Percentiles rank a stretch among this genome's conserved stretches.
Evolutionary conservation across 2,888 invertebrate species (phyloP).

Genomic region (Drosophila parthenogenetica): DNA sequence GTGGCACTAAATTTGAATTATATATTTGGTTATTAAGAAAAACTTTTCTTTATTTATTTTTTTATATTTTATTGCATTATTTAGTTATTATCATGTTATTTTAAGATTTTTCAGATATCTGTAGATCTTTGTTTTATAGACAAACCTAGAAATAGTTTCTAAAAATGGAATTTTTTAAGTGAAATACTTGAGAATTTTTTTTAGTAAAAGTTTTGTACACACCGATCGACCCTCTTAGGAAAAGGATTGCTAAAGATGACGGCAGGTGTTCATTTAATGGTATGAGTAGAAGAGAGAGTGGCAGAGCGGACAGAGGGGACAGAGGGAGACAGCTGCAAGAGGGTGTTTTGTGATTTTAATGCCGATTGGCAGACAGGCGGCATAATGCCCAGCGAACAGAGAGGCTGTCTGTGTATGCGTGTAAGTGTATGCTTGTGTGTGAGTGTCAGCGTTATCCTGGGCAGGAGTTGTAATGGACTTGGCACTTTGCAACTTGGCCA

Average conservation of each 20-base stretch:
- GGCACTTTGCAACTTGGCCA: slow-evolving; percentile 78
- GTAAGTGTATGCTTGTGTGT: slow-evolving; percentile 9
- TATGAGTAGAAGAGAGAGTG: background rate
- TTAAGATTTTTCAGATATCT: too few relatives aligned
- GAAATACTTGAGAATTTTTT: too few relatives aligned
- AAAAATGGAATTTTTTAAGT: too few relatives aligned
- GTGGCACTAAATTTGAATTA: too few relatives aligned
- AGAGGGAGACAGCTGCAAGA: slow-evolving; percentile 28
- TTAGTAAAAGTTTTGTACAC: background rate
- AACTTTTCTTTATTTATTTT: too few relatives aligned
- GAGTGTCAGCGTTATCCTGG: slow-evolving; percentile 66
- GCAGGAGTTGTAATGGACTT: slow-evolving; percentile 70
- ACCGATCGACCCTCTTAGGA: slow-evolving; percentile 35
- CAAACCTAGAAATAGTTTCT: too few relatives aligned
- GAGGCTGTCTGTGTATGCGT: slow-evolving; percentile 7
- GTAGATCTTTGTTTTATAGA: too few relatives aligned
- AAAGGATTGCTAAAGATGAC: slow-evolving; percentile 66
- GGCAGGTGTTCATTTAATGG: slow-evolving; percentile 55
- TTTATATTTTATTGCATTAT: too few relatives aligned
- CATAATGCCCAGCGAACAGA: slow-evolving; percentile 34
- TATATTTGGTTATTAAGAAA: too few relatives aligned
- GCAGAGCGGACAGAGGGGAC: background rate
- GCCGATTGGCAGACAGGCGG: slow-evolving; percentile 71
- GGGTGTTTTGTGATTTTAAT: slow-evolving; percentile 77
- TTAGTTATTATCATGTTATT: too few relatives aligned